A percentile compares a stretch with the other conserved stretches of the same genome.
Evolutionary conservation across 2,888 invertebrate genomes (phyloP).

Genomic region (Dasypolia templi): DNA sequence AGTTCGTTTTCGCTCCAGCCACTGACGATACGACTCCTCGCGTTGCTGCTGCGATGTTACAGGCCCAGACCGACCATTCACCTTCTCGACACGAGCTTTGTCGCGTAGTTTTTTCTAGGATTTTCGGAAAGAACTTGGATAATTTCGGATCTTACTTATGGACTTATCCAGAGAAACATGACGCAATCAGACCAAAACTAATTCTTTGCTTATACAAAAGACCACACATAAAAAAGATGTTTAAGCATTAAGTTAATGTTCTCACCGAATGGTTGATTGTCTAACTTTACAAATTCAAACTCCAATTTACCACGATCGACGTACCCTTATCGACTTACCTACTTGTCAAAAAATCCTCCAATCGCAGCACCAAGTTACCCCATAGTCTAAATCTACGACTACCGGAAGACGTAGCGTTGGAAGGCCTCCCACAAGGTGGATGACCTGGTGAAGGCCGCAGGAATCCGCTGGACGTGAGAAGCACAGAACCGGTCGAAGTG

Average conservation of each 20-base stretch:
- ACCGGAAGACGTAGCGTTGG: too few species aligned
- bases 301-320: background rate
- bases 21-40: constrained; percentile 86
- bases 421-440: too few species aligned
- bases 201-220: background rate
- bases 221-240: background rate
- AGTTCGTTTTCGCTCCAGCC: constrained; percentile 89
- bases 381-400: background rate
- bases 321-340: background rate
- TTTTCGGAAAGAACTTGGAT: background rate
- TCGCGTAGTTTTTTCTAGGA: constrained; percentile 75
- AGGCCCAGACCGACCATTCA: constrained; percentile 71
- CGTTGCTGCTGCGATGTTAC: constrained; percentile 84
- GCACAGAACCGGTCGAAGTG: too few species aligned
- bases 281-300: constrained; percentile 9
- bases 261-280: background rate
- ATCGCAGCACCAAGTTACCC: background rate
- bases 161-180: background rate
- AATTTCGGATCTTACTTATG: background rate
- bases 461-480: too few species aligned
- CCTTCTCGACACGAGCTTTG: constrained; percentile 78
- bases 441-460: too few species aligned
- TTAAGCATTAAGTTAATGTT: background rate
- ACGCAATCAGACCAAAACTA: background rate
- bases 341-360: background rate